Evolutionary conservation across 2,888 invertebrate genomes (phyloP), one percentile per base, ranked within the genome.

Genomic region (Diplolepis rosae): DNA sequence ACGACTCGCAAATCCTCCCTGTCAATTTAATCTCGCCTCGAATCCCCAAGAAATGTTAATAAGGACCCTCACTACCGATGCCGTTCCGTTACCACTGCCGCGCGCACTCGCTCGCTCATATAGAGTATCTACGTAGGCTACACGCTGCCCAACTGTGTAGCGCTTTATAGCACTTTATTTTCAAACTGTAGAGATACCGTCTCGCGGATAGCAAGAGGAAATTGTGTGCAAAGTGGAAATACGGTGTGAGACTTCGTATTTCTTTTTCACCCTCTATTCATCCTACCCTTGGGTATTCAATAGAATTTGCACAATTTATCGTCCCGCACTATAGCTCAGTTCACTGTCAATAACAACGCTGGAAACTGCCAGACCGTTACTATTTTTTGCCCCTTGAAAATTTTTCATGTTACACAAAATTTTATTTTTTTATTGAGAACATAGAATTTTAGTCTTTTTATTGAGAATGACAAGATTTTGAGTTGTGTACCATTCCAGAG

Each of bases 1-100:
- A 88, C 87, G 84, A 87, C 87, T 88, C 87, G 88, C 88, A 88
- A 88, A 88, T 88, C 87, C 88, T 88, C 81, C 80, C 88, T 88
- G 88, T 88, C 88, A 88, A 88, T 88, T 88, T 88, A 88, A 88
- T 88, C 88, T 88, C 84, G 83, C 85, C 85, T 83, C 83, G 85
- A 85, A 88, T 88, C 87, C 88, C 83, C 81, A 80, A 85, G 86
- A 88, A 88, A 88, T 88, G 87, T 88, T 88, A 88, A 88, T 88
- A 88, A 88, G 88, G 87, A 81, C 77, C 81, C 81, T 82, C 82
- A 79, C 85, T 84, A 83, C 83, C 82, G 80, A 80, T 82, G 77
- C 78, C 82, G 80, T 80, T 82, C 77, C 78, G 71, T 69, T 70
- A 72, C 73, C 65, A 54, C 68, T 51, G 50, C 68, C 30, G 69